Conservation (phyloP, 2,888 invertebrate species). For the Parasteatoda lunata region DNA sequence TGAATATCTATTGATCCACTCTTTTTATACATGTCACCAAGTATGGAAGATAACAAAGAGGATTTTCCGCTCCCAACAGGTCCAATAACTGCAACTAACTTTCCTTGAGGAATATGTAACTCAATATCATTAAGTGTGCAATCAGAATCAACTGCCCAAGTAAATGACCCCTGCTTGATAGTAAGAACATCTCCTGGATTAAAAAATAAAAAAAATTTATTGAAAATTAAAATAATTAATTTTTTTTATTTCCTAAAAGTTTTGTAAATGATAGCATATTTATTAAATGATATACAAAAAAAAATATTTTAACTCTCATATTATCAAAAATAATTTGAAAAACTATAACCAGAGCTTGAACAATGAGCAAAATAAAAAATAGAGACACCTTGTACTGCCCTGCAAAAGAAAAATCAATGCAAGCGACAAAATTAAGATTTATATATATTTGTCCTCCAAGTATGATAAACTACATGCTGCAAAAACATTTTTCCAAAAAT, state of each 20-base stretch:
- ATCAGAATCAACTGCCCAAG: conserved; percentile 26
- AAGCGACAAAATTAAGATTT: no score
- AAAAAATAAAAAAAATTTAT: not conserved
- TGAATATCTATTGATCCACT: conserved; percentile 36
- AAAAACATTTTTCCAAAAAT: no score
- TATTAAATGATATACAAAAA: no score
- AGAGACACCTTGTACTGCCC: no score
- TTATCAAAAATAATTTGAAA: no score
- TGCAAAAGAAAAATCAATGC: no score
- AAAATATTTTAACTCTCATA: no score
- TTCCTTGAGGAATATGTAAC: conserved; percentile 36
- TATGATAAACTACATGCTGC: no score
- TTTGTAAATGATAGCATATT: not conserved
- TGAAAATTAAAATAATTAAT: not conserved
- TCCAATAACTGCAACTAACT: conserved; percentile 49
- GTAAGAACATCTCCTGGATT: conserved; percentile 34
- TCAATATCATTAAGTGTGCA: conserved; percentile 23
- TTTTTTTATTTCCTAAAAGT: no score
- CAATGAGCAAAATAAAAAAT: no score
- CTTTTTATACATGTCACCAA: conserved; percentile 55
- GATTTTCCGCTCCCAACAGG: conserved; percentile 62
- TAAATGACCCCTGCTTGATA: conserved; percentile 31
- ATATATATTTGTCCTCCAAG: no score
- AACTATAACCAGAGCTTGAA: no score
- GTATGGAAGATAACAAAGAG: conserved; percentile 44